phyloP scores from a whole-genome alignment of 2,888 invertebrate species.

The Drosophila parthenogenetica region DNA sequence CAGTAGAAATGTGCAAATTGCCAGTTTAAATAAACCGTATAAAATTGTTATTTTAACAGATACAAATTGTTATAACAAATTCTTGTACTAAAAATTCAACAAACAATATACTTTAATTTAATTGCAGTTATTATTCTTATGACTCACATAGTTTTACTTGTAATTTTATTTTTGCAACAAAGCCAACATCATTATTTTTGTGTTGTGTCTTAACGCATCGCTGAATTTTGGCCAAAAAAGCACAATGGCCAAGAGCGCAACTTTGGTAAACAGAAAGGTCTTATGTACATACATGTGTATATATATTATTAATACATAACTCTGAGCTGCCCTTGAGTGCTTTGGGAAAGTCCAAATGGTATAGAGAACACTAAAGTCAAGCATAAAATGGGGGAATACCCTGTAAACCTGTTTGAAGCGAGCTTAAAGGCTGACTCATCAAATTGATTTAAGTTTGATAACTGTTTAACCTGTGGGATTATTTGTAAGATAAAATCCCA shows the following conservation, averaged over 20 bases:
- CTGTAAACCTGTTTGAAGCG: background rate
- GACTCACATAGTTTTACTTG: constrained; percentile 19
- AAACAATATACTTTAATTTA: background rate
- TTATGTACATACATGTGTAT: background rate
- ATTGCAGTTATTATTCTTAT: constrained; percentile 7
- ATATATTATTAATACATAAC: background rate
- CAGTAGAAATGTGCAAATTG: constrained; percentile 41
- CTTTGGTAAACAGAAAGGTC: constrained; percentile 4
- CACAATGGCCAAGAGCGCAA: constrained; percentile 16
- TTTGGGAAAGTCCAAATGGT: background rate
- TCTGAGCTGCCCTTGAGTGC: constrained; percentile 12
- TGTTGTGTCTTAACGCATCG: constrained; percentile 40
- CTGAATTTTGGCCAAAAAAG: constrained; percentile 24
- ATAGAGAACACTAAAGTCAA: background rate
- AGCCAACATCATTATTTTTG: constrained; percentile 5
- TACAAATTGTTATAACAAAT: constrained; percentile 8
- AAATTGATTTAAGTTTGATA: too few species aligned
- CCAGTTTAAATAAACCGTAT: constrained; percentile 16
- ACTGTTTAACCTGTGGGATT: background rate
- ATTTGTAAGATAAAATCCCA: background rate
- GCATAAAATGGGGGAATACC: constrained; percentile 16
- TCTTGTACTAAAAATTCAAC: background rate
- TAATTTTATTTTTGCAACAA: constrained; percentile 9
- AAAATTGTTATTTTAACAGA: constrained; percentile 41
- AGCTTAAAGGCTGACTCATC: background rate